Percentiles rank a stretch among this genome's conserved stretches.
Conservation (phyloP, 2,113 vertebrate species). For the Gopherus evgoodei region DNA sequence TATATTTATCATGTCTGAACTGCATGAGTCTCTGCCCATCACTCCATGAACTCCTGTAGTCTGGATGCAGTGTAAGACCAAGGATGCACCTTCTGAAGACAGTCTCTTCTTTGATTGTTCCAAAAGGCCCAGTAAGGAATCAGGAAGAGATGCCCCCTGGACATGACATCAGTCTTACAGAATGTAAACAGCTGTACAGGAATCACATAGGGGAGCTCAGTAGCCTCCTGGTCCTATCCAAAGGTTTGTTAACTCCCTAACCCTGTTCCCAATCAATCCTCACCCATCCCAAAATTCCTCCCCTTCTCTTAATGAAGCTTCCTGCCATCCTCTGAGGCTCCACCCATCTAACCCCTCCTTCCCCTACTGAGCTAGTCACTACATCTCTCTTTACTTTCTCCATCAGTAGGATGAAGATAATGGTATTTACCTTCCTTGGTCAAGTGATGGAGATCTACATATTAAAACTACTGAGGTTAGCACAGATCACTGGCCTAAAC, state of each 20-base stretch:
- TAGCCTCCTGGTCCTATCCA: not conserved
- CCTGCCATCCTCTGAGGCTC: not conserved
- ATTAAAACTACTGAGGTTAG: not conserved
- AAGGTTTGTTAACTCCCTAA: not conserved
- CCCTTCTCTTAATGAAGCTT: not conserved
- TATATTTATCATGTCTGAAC: accelerated
- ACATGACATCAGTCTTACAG: not conserved
- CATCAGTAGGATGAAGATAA: not conserved
- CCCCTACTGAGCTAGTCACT: not conserved
- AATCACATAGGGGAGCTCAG: not conserved
- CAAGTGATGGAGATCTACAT: not conserved
- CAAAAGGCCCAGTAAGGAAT: not conserved
- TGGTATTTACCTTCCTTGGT: not conserved
- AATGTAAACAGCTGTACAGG: not conserved
- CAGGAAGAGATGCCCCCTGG: not conserved
- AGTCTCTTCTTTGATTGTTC: not conserved
- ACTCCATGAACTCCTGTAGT: not conserved
- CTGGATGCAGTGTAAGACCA: not conserved
- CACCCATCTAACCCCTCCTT: not conserved
- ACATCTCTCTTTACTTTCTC: not conserved
- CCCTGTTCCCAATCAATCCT: not conserved
- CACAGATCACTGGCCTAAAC: not conserved
- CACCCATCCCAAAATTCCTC: not conserved
- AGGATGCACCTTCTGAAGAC: not conserved
- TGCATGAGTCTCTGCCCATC: accelerated